Conservation (phyloP, 2,113 vertebrate species). For the Cinclus cinclus region DNA sequence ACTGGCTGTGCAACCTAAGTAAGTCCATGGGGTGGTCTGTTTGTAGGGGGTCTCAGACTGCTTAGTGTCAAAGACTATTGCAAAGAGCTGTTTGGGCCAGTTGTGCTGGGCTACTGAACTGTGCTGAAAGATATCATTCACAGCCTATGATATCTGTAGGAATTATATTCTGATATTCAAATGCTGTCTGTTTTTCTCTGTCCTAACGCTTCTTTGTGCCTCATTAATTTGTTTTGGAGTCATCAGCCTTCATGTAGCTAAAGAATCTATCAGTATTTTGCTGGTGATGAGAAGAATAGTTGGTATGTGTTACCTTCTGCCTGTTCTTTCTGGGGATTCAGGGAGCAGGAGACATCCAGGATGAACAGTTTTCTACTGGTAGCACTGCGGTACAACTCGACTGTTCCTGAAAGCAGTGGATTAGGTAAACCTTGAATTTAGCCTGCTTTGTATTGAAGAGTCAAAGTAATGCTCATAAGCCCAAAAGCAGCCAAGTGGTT, state of each 20-base stretch:
- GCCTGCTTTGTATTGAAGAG: background rate
- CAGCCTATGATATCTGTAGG: background rate
- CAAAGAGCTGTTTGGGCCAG: background rate
- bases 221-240: background rate
- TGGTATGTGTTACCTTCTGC: background rate
- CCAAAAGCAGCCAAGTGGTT: background rate
- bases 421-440: background rate
- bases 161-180: background rate
- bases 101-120: background rate
- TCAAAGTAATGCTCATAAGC: background rate
- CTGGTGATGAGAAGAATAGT: background rate
- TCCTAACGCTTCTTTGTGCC: background rate
- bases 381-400: background rate
- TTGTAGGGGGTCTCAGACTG: background rate
- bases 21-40: background rate
- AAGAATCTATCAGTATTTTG: background rate
- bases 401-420: background rate
- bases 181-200: background rate
- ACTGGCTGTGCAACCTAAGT: background rate
- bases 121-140: background rate
- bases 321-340: background rate
- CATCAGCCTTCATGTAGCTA: background rate
- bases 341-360: background rate
- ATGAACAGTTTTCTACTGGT: background rate
- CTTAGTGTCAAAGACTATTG: background rate